Evolutionary conservation across 2,113 vertebrate species (phyloP), one percentile per base, ranked within the genome.

Genomic region (Argyrosomus japonicus): DNA sequence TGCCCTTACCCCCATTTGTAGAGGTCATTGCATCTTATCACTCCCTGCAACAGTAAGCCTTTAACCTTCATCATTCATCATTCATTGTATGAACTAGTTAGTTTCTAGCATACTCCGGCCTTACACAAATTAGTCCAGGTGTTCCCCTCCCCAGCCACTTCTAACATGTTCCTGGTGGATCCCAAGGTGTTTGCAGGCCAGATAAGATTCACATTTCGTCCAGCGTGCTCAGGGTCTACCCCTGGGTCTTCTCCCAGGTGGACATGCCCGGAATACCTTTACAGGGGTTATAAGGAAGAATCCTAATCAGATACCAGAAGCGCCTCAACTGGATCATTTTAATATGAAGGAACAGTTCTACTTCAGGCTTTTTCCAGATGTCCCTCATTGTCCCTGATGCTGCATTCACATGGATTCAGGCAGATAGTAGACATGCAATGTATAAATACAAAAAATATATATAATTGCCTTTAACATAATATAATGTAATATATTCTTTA

Each of bases 101-200:
- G 25, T 60, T 25, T 51, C 14, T 18, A 19, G 15, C 54, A n/a
- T 43, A 25, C 21, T 62, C n/a, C 7, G 0, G 21, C 40, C 12
- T 47, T 19, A 15, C 23, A 60, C 18, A 61, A 64, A 80, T 67
- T 23, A 32, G 25, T 43, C 56, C 21, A 40, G 12, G 10, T 0
- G 3, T 32, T 10, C 6, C 9, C 18, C 19, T 21, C 25, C 14
- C 50, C 47, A 3, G 25, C 48, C 32, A 50, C n/a, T 50, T 61
- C 15, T 25, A 58, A 67, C 40, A 15, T 40, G 47, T 73, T 81
- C 68, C 69, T 56, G 19, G 6, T n/a, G 40, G 47, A 68, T 68
- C 25, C 15, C 2, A 29, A 43, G 2, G 10, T 36, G 48, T 53
- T 78, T 17, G 3, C 43, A 6, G n/a, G 53, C 36, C 19, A 29